Conservation (phyloP, 2,113 vertebrate species). For the Cygnus atratus region DNA sequence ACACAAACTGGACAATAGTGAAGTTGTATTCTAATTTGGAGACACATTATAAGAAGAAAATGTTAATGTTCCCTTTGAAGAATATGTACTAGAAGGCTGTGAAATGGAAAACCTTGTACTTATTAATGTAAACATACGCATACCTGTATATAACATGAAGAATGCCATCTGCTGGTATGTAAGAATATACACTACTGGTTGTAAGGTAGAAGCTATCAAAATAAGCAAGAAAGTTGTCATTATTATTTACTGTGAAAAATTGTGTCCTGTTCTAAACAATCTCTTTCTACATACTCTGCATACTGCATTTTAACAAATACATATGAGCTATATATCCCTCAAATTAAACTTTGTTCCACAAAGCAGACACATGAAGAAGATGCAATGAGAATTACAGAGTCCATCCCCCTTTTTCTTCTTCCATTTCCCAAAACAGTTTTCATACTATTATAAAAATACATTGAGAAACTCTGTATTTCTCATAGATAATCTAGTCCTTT, state of each 20-base stretch:
- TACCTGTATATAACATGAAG: background rate
- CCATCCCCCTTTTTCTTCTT: background rate
- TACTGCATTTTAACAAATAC: background rate
- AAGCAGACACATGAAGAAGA: background rate
- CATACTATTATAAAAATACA: background rate
- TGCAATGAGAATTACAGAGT: background rate
- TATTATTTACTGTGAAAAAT: background rate
- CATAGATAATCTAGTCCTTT: background rate
- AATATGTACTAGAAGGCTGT: background rate
- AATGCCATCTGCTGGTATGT: background rate
- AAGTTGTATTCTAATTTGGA: background rate
- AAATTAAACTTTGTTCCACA: background rate
- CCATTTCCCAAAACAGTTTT: background rate
- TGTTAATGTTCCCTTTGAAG: background rate
- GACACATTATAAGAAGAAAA: background rate
- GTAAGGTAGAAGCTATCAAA: background rate
- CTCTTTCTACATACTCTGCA: background rate
- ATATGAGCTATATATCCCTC: background rate
- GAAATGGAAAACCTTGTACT: background rate
- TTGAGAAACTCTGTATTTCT: background rate
- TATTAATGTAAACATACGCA: background rate
- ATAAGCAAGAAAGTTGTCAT: background rate
- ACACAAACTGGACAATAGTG: background rate
- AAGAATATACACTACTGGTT: background rate
- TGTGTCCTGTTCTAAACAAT: background rate